Percentiles rank a stretch among this genome's conserved stretches.
phyloP scores from a whole-genome alignment of 2,797 vertebrate species.

The Urosaurus nigricauda region DNA sequence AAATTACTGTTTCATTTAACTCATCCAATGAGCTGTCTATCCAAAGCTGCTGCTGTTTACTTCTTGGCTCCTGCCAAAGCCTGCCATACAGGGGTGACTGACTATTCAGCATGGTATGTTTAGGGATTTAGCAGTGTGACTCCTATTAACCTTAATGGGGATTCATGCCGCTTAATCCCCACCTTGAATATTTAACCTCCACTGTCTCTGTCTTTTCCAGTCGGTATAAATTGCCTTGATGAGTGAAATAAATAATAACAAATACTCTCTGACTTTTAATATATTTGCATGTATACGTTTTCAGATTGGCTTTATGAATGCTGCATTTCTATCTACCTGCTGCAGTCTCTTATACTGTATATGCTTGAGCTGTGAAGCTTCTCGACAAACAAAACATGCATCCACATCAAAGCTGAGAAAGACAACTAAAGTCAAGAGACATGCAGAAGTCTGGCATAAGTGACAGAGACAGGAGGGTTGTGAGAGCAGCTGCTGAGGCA shows the following conservation, averaged over 20 bases:
- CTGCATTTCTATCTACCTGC: conserved; percentile 3
- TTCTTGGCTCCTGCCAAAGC: conserved; percentile 48
- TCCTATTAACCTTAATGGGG: conserved; percentile 65
- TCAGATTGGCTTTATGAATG: neutral
- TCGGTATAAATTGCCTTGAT: conserved; percentile 59
- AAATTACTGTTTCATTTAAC: conserved; percentile 39
- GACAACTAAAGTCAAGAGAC: conserved; percentile 33
- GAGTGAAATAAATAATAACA: conserved; percentile 46
- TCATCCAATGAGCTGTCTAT: conserved; percentile 45
- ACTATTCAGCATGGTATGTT: fast-evolving
- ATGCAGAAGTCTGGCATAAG: neutral
- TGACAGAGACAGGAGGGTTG: neutral
- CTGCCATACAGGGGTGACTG: conserved; percentile 36
- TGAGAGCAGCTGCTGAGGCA: neutral
- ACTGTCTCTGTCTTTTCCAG: conserved; percentile 53
- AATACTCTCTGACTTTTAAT: conserved; percentile 7
- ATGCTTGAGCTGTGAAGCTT: neutral
- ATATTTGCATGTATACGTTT: conserved; percentile 6
- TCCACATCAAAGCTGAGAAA: conserved; percentile 54
- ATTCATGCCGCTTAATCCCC: conserved; percentile 54
- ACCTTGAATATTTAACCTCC: conserved; percentile 67
- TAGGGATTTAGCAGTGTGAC: conserved; percentile 48
- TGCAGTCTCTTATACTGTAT: neutral
- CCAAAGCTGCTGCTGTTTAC: conserved; percentile 26
- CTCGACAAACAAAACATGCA: conserved; percentile 43